Evolutionary conservation across 2,888 invertebrate species (phyloP), one percentile per base, ranked within the genome.

Genomic region (Cerastoderma edule): DNA sequence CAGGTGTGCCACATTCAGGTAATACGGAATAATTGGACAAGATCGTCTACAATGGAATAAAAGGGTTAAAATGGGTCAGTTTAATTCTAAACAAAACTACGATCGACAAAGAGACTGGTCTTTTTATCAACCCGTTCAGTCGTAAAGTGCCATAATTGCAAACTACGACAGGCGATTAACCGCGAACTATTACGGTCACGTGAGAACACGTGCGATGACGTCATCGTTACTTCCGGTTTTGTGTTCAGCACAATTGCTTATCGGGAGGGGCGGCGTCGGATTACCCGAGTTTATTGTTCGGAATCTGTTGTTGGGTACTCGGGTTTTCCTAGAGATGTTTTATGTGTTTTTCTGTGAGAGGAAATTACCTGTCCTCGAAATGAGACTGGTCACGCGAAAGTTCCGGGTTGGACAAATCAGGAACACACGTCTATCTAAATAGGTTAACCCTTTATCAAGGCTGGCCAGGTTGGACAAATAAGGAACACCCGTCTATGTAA

Each of bases 211-310:
- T 65, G 66, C 57, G 53, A 67, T 77, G 77, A 77, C 77, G 77
- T 77, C 77, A 77, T 69, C 56, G 68, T 69, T 67, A 68, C 57
- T 77, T 77, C 77, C 77, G 72, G 67, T 77, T 60, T 57, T 19
- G 56, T 30, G 68, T 77, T 77, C 77, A 53, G 35, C 44, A n/a
- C 72, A 72, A 72, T 68, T 68, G 72, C 68, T 69, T 72, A 72
- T 77, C 72, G 32, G 39, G 57, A 65, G 69, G 68, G 69, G 50
- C 24, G 66, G 50, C 60, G 67, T 77, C 77, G 65, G 54, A 57
- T 77, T 77, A 60, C 66, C 66, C 66, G 53, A 57, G 44, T 56
- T 77, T 69, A 77, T 76, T 77, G 69, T 72, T 57, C 30, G 72
- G 53, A 39, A 50, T 27, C 16, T 6, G 50, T 2, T 50, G 22